A percentile compares a stretch with the other conserved stretches of the same genome.
These are phyloP conservation scores for Gandaritis pyraliata DNA, from an alignment of 2,888 invertebrate species.

Conservation along the genomic window DNA sequence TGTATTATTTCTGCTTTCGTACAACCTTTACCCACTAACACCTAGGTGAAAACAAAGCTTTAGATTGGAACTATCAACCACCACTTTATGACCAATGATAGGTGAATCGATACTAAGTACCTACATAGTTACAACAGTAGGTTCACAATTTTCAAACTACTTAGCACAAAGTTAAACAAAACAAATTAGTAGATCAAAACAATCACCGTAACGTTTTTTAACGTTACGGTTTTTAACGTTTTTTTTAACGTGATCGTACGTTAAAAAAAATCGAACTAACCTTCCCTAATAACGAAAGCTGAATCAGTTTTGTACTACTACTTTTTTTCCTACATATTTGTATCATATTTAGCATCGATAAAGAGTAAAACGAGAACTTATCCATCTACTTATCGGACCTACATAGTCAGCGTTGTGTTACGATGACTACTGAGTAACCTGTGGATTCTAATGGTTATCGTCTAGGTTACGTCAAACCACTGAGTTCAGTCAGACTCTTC, in stretches of 20 bases:
- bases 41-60: background rate
- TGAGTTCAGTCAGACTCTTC: constrained; percentile 25
- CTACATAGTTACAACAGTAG: too few relatives aligned
- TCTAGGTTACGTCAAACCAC: constrained; percentile 63
- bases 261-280: constrained; percentile 18
- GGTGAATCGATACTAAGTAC: too few relatives aligned
- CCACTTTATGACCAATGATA: too few relatives aligned
- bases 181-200: too few relatives aligned
- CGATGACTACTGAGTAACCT: constrained; percentile 19
- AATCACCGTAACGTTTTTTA: too few relatives aligned
- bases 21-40: background rate
- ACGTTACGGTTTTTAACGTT: too few relatives aligned
- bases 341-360: constrained; percentile 39
- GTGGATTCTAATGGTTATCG: constrained; percentile 51
- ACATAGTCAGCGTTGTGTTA: constrained; percentile 67
- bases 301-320: constrained; percentile 19
- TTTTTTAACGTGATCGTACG: too few relatives aligned
- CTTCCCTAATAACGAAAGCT: constrained; percentile 26
- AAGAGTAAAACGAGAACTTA: constrained; percentile 49
- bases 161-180: too few relatives aligned
- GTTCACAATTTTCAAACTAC: too few relatives aligned
- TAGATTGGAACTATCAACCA: background rate
- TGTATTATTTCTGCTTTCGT: constrained; percentile 29
- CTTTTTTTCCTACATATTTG: constrained; percentile 27
- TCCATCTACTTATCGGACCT: constrained; percentile 54